Conservation (phyloP, 2,888 invertebrate species). For the Conistra vaccinii region DNA sequence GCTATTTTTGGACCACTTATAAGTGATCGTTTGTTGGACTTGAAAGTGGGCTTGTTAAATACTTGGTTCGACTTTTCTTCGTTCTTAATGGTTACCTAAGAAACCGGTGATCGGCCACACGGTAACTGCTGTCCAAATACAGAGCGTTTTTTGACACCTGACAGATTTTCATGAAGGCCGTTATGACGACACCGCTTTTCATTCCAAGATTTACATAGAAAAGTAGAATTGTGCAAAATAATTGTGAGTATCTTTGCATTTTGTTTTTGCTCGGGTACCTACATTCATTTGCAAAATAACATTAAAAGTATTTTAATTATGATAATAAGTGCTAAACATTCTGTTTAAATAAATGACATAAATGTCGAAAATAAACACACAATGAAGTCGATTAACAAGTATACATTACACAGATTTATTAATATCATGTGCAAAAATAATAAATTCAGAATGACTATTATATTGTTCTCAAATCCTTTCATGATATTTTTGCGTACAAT, state of each 20-base stretch:
- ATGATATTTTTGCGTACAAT: constrained; percentile 4
- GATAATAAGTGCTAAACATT: no score
- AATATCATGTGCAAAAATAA: not conserved
- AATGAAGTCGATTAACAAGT: not conserved
- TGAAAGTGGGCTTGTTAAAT: constrained; percentile 13
- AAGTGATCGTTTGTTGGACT: constrained; percentile 6
- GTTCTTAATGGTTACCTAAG: not conserved
- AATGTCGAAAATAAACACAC: not conserved
- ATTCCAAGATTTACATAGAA: no score
- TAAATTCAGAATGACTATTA: not conserved
- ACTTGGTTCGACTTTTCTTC: not conserved
- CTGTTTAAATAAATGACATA: not conserved
- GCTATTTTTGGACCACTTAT: constrained; percentile 42
- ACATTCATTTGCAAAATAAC: not conserved
- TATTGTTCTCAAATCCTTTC: not conserved
- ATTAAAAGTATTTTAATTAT: not conserved
- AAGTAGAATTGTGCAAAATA: not conserved
- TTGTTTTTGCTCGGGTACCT: not conserved
- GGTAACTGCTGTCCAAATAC: no score
- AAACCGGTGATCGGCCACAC: no score
- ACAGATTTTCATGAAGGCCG: no score
- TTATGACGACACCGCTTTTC: no score
- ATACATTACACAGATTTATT: not conserved
- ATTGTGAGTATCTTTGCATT: not conserved
- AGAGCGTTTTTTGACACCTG: no score